Base-by-base conservation (phyloP, 2,888 invertebrate species). In the Metopia argyrocephala region DNA sequence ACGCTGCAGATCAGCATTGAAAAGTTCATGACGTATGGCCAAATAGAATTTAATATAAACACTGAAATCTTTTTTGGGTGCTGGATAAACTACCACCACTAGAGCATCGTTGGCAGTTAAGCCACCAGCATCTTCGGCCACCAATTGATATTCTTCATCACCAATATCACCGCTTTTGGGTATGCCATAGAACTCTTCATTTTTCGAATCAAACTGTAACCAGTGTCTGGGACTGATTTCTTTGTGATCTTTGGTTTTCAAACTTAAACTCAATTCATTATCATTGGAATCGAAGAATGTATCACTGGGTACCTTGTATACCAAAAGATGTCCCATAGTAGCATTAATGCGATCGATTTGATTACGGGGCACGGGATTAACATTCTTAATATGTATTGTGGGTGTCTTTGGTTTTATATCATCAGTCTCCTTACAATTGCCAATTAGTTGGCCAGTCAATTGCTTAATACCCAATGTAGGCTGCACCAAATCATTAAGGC, bases 281-380 rank as follows among this genome's bases (percentile, higher is more conserved):
- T 96, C 96, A 89, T 97, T 96, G 0, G 94, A 94, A 91, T 97
- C 97, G 90, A 94, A 96, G 92, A 97, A 98, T 2, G 96, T 95
- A 87, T 97, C 96, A 93, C 94, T 93, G 9, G 96, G 96, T 83
- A 97, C 96, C 90, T 93, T 94, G 87, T 93, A 96, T 3, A 96
- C 93, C 46, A 96, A 93, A 85, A 97, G 91, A 86, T 95, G 94
- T 23, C 97, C 97, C 18, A 94, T 94, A 2, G 94, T 94, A 54
- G 96, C 96, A 81, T 95, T 94, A 73, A 97, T 93, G 79, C 94
- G 94, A 91, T 96, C 96, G 27, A 98, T 95, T 87, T 95, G 96
- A 91, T 96, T 97, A 81, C 96, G 92, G 3, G 96, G 93, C 85
- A 94, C 92, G 3, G 97, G 97, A 73, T 94, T 93, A 87, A 93